These are phyloP conservation scores for Cremastinae sp. DNA, from an alignment of 2,888 invertebrate species.

Conservation along the genomic window DNA sequence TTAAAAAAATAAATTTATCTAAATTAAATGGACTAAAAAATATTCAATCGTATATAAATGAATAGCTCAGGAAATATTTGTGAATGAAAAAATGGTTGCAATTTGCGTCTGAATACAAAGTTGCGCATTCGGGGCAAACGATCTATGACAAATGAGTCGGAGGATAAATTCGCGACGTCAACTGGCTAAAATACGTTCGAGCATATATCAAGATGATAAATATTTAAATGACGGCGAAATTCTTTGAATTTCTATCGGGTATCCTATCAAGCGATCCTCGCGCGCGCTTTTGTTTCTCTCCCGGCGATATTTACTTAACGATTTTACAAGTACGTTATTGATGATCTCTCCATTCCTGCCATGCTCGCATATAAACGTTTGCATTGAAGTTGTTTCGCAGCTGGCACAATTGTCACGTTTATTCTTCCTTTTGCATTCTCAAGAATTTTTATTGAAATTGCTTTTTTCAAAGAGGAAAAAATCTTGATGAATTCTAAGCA, in stretches of 20 bases:
- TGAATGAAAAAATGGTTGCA: no score
- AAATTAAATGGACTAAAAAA: no score
- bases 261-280: constrained; percentile 1
- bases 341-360: constrained; percentile 12
- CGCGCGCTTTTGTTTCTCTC: constrained; percentile 25
- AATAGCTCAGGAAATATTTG: no score
- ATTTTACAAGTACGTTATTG: constrained; percentile 43
- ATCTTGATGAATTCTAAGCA: no score
- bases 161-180: constrained; percentile 21
- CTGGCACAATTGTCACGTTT: constrained; percentile 10
- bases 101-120: neutral
- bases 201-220: constrained; percentile 7
- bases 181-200: constrained; percentile 9
- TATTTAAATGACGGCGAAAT: constrained; percentile 42
- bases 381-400: neutral
- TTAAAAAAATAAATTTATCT: neutral
- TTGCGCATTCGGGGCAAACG: no score
- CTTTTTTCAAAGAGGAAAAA: neutral
- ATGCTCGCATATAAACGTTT: no score
- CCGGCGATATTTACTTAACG: constrained; percentile 14
- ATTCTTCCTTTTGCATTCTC: constrained; percentile 4
- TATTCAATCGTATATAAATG: no score
- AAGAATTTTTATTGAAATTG: neutral
- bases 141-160: neutral
- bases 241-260: constrained; percentile 39